Evolutionary conservation across 2,797 vertebrate species (phyloP), one percentile per base, ranked within the genome.

Genomic region (Cirrhinus mrigala): DNA sequence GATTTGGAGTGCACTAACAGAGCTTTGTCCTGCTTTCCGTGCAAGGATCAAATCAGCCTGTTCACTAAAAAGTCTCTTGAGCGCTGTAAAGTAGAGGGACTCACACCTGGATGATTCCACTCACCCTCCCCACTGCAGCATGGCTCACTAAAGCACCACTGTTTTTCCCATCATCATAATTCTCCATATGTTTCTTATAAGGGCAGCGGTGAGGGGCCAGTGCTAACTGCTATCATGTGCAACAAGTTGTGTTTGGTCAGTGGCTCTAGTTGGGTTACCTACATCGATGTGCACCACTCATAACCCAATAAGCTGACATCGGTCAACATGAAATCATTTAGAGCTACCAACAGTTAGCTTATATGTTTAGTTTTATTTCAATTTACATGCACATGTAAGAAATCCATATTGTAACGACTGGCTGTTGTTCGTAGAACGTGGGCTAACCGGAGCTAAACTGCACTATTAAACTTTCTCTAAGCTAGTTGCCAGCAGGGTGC

Each of bases 161-260:
- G 93, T 86, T 92, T 91, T 92, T 92, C 90, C 37, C 91, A 93
- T 94, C 91, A 91, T 90, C 91, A 91, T 92, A 89, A 86, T 81
- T 89, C 71, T 85, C 91, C 93, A 93, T 91, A 91, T 94, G 93
- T 92, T 90, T 86, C 82, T 91, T 91, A 91, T 87, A 87, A 85
- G 88, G n/a, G 29, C 52, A 88, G 82, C 37, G 37, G 83, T 89
- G 84, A 85, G 37, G 83, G 81, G 52, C 86, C 87, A 79, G 79
- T 68, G 14, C 54, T 69, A 79, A 86, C 44, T 62, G 82, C 52
- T 46, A 15, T 62, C 70, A 46, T 77, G 20, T 71, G 24, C 81
- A 84, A 56, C 24, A 60, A 27, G 48, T 64, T 52, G 80, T 62
- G 54, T 85, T 85, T 70, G 33, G 56, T 74, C 50, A 50, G 75